Base-by-base conservation (phyloP, 1,140 invertebrate species). In the Paralvinella palmiformis region DNA sequence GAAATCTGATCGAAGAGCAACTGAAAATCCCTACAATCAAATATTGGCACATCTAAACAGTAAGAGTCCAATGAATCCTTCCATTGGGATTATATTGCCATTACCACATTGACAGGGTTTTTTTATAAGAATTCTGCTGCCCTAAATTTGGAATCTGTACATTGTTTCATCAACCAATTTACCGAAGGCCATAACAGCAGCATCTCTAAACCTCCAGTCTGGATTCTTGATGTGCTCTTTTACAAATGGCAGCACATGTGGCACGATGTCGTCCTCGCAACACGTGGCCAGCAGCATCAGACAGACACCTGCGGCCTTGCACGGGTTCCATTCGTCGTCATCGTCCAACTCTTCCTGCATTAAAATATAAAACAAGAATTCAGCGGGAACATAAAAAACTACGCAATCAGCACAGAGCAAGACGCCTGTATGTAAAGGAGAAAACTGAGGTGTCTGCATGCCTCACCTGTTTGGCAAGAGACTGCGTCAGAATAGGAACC, bases 241-340 rank as follows among this genome's bases (percentile, higher is more conserved):
- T 41, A 99, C 93, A 79, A 99, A 99, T n/a, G 96, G 95, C 73
- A 99, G 82, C 13, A 98, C 94, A 81, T 90, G 88, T 2, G 87
- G 88, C n/a, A 99, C 91, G 70, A 99, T 96, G 72, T 90, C 91
- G 81, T 99, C 94, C 81, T 97, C 95, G 78, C 94, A 97, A 74
- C 96, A 98, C 31, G 92, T 91, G 29, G 97, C 90, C 67, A 99
- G 83, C 17, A 99, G 83, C 94, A 99, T 98, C 0, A 99, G 83
- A 81, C 96, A 99, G n/a, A 99, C 96, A 29, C 96, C 95, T 29
- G 97, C 94, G 4, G 97, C 94, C 84, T 99, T 99, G 67, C 94
- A 92, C 5, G 97, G 97, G 83, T 97, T 98, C 97, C 97, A 99
- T 74, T 98, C 96, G 77, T 99, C 94, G 79, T 99, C 96, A 81